These are phyloP conservation scores for Drosophila diplacantha DNA, from an alignment of 2,888 invertebrate species.

Conservation along the genomic window DNA sequence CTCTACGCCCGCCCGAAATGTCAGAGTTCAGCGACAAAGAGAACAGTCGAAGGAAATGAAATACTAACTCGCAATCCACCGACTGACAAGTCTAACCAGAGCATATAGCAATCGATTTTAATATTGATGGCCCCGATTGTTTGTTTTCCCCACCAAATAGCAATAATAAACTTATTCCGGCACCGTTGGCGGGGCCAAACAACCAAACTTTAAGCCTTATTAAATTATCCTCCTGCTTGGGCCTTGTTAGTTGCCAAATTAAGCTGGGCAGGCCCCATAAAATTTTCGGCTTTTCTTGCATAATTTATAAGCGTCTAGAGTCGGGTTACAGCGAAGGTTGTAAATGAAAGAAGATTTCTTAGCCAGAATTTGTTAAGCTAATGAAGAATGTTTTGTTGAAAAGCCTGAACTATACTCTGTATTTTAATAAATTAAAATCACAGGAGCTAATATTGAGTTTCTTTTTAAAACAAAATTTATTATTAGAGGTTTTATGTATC, in stretches of 20 bases:
- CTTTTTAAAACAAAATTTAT: too few species aligned
- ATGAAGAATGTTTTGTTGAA: neutral
- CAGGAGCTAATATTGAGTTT: neutral
- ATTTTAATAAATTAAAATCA: neutral
- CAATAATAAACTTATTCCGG: conserved; percentile 7
- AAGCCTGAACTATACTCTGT: neutral
- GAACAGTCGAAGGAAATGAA: conserved; percentile 10
- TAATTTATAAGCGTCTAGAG: conserved; percentile 22
- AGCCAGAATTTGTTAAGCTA: fast-evolving
- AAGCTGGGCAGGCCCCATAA: conserved; percentile 14
- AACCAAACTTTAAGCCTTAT: conserved; percentile 13
- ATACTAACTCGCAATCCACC: conserved; percentile 12
- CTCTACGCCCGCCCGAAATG: conserved; percentile 46
- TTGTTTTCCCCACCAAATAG: conserved; percentile 25
- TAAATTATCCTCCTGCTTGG: conserved; percentile 14
- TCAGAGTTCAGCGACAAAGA: conserved; percentile 52
- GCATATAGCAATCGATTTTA: conserved; percentile 23
- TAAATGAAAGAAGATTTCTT: neutral
- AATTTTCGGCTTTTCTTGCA: conserved; percentile 24
- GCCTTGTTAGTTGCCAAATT: conserved; percentile 25
- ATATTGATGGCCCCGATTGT: conserved; percentile 36
- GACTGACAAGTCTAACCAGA: conserved; percentile 9
- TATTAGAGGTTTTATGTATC: neutral
- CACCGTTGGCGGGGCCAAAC: neutral
- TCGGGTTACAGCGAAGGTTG: neutral